phyloP scores from a whole-genome alignment of 2,888 invertebrate genomes.

The Calephelis perditalis region DNA sequence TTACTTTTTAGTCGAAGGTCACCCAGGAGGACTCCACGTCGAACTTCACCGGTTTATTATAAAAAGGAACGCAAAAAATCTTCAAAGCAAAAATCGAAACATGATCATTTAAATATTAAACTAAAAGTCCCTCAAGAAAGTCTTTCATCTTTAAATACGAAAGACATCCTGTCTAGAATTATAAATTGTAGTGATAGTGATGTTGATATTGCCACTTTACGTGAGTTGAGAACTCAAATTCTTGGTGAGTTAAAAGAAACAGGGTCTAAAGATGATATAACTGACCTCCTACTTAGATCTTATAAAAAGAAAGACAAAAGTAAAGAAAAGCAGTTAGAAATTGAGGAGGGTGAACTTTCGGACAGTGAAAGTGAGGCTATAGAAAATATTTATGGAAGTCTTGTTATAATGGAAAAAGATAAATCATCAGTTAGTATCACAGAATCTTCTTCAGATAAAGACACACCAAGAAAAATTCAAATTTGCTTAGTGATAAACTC shows the following conservation, averaged over 20 bases:
- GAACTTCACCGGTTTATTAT: conserved; percentile 41
- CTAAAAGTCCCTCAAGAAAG: conserved; percentile 66
- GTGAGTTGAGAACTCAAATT: conserved; percentile 65
- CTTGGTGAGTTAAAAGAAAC: conserved; percentile 67
- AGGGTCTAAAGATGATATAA: conserved; percentile 62
- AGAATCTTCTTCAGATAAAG: conserved; percentile 35
- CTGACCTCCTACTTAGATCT: conserved; percentile 65
- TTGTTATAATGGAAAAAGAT: conserved; percentile 46
- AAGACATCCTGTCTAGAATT: conserved; percentile 63
- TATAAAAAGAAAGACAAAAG: conserved; percentile 43
- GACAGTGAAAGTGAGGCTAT: conserved; percentile 70
- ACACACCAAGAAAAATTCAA: conserved; percentile 52
- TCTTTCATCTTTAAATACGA: conserved; percentile 56
- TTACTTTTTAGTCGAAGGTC: conserved; percentile 49
- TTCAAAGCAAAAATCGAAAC: conserved; percentile 35
- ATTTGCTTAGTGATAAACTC: conserved; percentile 54
- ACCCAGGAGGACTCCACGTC: conserved; percentile 39
- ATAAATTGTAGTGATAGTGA: conserved; percentile 63
- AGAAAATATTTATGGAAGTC: conserved; percentile 60
- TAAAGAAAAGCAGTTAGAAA: conserved; percentile 39
- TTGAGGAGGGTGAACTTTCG: conserved; percentile 69
- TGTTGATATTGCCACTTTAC: conserved; percentile 68
- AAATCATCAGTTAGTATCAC: conserved; percentile 28
- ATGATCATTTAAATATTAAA: conserved; percentile 55
- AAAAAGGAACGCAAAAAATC: conserved; percentile 58